These are phyloP conservation scores for Valencia hispanica DNA, from an alignment of 2,797 vertebrate species.

Conservation along the genomic window DNA sequence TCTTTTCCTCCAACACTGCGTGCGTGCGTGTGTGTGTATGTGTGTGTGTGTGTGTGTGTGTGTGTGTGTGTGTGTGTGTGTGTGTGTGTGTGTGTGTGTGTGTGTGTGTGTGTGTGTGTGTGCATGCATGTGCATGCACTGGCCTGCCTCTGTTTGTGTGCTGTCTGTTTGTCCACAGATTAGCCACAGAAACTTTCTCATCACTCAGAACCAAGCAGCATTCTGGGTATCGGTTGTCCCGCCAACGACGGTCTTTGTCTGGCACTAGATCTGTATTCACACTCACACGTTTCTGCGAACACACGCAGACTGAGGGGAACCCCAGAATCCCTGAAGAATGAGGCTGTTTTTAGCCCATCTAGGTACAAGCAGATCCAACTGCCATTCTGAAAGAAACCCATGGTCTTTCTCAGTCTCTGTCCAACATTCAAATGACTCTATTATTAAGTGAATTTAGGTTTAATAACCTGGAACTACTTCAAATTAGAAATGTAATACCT, in stretches of 20 bases:
- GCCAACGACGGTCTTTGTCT: conserved; percentile 81
- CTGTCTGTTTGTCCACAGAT: conserved; percentile 81
- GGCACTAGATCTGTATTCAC: conserved; percentile 79
- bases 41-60: conserved; percentile 66
- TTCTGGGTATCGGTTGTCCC: conserved; percentile 81
- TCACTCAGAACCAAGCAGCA: conserved; percentile 75
- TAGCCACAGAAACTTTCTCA: conserved; percentile 83
- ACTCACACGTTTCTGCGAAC: conserved; percentile 44
- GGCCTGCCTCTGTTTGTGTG: conserved; percentile 59
- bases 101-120: conserved; percentile 66
- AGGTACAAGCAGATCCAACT: conserved; percentile 65
- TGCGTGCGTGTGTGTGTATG: conserved; percentile 68
- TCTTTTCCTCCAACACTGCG: conserved; percentile 66
- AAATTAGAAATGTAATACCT: background rate
- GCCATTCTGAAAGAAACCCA: conserved; percentile 63
- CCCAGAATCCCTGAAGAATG: conserved; percentile 69
- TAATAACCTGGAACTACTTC: background rate
- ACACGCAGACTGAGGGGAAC: conserved; percentile 69
- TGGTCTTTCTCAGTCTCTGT: conserved; percentile 54
- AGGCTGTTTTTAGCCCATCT: conserved; percentile 76
- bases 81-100: conserved; percentile 75
- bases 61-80: conserved; percentile 57
- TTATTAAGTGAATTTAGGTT: conserved; percentile 46
- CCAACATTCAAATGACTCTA: conserved; percentile 69
- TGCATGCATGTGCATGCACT: conserved; percentile 66